Conservation (phyloP, 1,140 invertebrate species). For the Bombus soroeensis region DNA sequence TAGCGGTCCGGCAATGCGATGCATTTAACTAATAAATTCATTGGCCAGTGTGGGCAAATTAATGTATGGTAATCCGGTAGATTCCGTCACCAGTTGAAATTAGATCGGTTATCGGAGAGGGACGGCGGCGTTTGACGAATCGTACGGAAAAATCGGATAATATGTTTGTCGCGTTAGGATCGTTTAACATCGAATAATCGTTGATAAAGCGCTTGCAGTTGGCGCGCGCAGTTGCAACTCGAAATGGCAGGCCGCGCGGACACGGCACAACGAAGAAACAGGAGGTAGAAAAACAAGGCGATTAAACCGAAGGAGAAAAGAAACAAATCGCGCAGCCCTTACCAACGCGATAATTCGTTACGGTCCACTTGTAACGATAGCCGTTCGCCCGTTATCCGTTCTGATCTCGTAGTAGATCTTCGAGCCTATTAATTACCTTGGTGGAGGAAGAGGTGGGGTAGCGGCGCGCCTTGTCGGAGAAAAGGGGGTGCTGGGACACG, state of each 20-base stretch:
- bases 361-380: conserved; percentile 70
- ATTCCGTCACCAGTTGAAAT: conserved; percentile 60
- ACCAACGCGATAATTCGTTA: conserved; percentile 74
- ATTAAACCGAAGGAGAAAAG: conserved; percentile 15
- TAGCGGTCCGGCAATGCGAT: conserved; percentile 57
- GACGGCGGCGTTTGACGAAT: conserved; percentile 42
- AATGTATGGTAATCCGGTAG: conserved; percentile 68
- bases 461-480: conserved; percentile 37
- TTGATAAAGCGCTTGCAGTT: not conserved
- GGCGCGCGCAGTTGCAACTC: not conserved
- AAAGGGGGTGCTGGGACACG: conserved; percentile 48
- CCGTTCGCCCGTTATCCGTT: conserved; percentile 66
- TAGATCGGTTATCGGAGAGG: conserved; percentile 50
- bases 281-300: not conserved
- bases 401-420: conserved; percentile 73
- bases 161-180: not conserved
- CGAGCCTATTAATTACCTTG: conserved; percentile 80
- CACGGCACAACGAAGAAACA: no score
- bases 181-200: conserved; percentile 5
- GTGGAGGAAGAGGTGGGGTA: conserved; percentile 37
- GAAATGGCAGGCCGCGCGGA: fast-evolving
- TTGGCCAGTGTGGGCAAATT: conserved; percentile 62
- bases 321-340: conserved; percentile 35
- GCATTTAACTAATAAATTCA: conserved; percentile 71
- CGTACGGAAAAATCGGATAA: conserved; percentile 58